Conservation (phyloP, 2,113 vertebrate genomes). For the Gnathonemus echidnorhynchus region DNA sequence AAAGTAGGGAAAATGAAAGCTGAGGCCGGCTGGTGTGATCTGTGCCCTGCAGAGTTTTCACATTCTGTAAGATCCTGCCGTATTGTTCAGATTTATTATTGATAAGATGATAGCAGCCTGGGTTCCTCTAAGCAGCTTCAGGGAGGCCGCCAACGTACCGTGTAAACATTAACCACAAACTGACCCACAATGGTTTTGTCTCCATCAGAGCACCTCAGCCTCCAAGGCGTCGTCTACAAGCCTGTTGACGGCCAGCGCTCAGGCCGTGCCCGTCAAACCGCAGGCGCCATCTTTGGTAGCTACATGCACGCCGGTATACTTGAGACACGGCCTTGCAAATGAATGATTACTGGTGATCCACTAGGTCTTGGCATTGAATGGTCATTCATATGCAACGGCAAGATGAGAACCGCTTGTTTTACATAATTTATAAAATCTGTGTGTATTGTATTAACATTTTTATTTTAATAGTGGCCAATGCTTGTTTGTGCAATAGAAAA, state of each 20-base stretch:
- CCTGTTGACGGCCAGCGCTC: conserved; percentile 9
- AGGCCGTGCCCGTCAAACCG: background rate
- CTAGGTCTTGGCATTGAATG: background rate
- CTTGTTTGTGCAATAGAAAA: background rate
- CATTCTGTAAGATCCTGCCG: background rate
- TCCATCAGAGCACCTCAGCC: conserved; percentile 19
- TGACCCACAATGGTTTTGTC: background rate
- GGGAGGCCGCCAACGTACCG: background rate
- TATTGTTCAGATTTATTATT: background rate
- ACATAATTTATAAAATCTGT: background rate
- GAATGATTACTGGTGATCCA: background rate
- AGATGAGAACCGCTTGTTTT: background rate
- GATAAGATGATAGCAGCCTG: background rate
- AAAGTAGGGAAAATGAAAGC: background rate
- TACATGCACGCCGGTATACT: conserved; percentile 13
- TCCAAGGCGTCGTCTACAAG: conserved; percentile 14
- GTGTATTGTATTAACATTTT: conserved; percentile 1
- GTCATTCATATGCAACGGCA: background rate
- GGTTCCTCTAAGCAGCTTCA: background rate
- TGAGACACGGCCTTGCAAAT: background rate
- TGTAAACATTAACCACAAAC: background rate
- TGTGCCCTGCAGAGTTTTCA: background rate
- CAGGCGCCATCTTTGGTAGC: background rate
- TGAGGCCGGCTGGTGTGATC: background rate
- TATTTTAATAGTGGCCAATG: background rate